Evolutionary conservation across 2,113 vertebrate species (phyloP).

Genomic region (Xenus cinereus): DNA sequence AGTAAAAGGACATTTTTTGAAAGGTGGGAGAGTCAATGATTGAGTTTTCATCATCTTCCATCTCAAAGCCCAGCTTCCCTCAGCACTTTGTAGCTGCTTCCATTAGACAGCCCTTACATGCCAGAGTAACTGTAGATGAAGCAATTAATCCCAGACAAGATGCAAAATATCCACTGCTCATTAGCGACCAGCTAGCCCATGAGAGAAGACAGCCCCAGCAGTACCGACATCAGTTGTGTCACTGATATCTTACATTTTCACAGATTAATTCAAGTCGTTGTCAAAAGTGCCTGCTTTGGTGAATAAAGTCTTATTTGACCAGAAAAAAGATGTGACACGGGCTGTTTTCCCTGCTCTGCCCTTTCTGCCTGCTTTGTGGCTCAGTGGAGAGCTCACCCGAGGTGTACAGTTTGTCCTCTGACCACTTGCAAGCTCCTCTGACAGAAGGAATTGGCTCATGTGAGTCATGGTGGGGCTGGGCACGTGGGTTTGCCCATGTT

Average conservation of each 20-base stretch:
- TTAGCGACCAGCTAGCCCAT: background rate
- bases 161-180: background rate
- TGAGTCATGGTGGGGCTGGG: background rate
- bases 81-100: background rate
- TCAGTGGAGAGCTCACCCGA: background rate
- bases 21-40: background rate
- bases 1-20: background rate
- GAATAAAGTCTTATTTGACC: background rate
- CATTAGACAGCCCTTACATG: background rate
- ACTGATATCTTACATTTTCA: background rate
- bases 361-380: background rate
- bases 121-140: background rate
- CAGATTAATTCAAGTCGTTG: background rate
- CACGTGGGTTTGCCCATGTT: fast-evolving
- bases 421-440: background rate
- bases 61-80: background rate
- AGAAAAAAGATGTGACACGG: background rate
- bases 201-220: background rate
- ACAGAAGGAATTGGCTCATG: background rate
- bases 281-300: background rate
- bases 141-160: background rate
- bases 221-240: background rate
- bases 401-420: background rate
- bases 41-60: background rate
- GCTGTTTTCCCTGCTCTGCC: background rate